Conservation (phyloP, 2,113 vertebrate species). For the Leptodactylus fuscus region DNA sequence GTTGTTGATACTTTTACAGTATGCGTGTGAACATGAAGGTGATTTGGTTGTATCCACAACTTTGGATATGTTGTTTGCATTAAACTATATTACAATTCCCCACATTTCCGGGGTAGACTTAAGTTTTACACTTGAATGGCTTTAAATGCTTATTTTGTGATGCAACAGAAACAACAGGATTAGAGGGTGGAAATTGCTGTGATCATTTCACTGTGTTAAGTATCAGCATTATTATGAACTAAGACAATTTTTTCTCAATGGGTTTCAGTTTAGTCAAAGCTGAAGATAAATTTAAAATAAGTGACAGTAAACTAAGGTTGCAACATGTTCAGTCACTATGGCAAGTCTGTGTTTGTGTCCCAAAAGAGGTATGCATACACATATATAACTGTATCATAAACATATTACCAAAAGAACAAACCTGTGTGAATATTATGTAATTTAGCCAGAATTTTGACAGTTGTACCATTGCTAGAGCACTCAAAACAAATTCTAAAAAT, state of each 20-base stretch:
- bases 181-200: neutral
- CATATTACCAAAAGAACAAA: too few relatives aligned
- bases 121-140: neutral
- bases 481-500: too few relatives aligned
- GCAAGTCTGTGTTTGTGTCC: neutral
- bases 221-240: conserved; percentile 5
- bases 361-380: neutral
- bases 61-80: too few relatives aligned
- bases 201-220: neutral
- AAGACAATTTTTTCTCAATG: neutral
- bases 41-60: too few relatives aligned
- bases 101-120: neutral
- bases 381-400: neutral
- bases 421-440: too few relatives aligned
- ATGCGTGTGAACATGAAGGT: too few relatives aligned
- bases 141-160: conserved; percentile 16
- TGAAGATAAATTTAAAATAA: neutral
- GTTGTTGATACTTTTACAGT: too few relatives aligned
- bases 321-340: neutral
- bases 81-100: too few relatives aligned
- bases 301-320: neutral
- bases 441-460: too few relatives aligned
- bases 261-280: neutral
- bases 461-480: too few relatives aligned
- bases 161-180: conserved; percentile 1